Evolutionary conservation across 2,888 invertebrate species (phyloP).

Genomic region (Macaria notata): DNA sequence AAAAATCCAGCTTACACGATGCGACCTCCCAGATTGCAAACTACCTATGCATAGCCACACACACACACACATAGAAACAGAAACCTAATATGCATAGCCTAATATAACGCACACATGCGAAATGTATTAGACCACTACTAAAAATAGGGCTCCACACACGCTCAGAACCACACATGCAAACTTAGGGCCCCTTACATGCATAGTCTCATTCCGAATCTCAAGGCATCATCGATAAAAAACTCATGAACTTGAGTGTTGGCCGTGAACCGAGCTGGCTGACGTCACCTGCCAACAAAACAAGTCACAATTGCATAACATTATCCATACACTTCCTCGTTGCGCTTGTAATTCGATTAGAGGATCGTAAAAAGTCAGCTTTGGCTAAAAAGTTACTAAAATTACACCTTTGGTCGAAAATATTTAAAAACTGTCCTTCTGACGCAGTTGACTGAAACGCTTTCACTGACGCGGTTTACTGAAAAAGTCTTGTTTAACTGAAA

Average conservation of each 20-base stretch:
- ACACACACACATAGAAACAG: background rate
- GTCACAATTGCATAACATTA: conserved; percentile 73
- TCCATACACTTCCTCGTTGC: conserved; percentile 40
- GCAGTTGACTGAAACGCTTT: no score
- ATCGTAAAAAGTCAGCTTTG: conserved; percentile 10
- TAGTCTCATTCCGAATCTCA: conserved; percentile 31
- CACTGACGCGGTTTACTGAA: no score
- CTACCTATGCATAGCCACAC: conserved; percentile 8
- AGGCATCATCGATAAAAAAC: conserved; percentile 41
- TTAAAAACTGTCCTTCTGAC: no score
- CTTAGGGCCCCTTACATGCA: conserved; percentile 34
- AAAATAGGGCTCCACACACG: conserved; percentile 24
- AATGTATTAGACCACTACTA: conserved; percentile 15
- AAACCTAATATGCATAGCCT: conserved; percentile 8
- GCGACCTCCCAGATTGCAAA: conserved; percentile 26
- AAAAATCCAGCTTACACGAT: conserved; percentile 11
- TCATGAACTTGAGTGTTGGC: conserved; percentile 64
- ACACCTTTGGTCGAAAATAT: no score
- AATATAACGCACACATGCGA: conserved; percentile 1
- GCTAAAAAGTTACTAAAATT: no score
- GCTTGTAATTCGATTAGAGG: conserved; percentile 26
- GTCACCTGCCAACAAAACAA: conserved; percentile 60
- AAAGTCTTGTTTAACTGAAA: no score
- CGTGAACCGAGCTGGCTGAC: conserved; percentile 65
- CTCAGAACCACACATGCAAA: conserved; percentile 26